Evolutionary conservation across 2,797 vertebrate species (phyloP).

Genomic region (Echiichthys vipera): DNA sequence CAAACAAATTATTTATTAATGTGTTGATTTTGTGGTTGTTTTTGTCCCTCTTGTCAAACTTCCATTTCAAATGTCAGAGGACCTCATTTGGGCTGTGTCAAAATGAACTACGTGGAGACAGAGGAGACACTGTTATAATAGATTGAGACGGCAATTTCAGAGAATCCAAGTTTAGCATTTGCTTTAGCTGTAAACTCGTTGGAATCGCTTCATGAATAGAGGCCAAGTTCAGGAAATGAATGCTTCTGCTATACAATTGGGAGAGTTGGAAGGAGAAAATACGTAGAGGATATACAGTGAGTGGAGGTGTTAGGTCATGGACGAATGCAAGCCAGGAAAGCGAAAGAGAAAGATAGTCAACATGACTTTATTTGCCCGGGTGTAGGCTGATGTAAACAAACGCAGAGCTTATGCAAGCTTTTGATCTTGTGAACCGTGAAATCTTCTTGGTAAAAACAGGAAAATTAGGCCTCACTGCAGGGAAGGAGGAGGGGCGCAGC

Average conservation of each 20-base stretch:
- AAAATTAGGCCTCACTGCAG: slow-evolving; percentile 79
- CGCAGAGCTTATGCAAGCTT: slow-evolving; percentile 79
- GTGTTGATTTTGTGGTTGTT: slow-evolving; percentile 72
- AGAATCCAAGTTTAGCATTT: slow-evolving; percentile 14
- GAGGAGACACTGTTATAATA: slow-evolving; percentile 10
- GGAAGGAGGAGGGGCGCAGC: slow-evolving; percentile 63
- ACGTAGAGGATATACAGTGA: slow-evolving; percentile 24
- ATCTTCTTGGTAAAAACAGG: slow-evolving; percentile 78
- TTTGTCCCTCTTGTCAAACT: slow-evolving; percentile 72
- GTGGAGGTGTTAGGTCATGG: slow-evolving; percentile 59
- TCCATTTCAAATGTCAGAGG: slow-evolving; percentile 73
- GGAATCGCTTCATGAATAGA: slow-evolving; percentile 48
- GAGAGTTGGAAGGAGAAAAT: slow-evolving; percentile 16
- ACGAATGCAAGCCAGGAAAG: slow-evolving; percentile 54
- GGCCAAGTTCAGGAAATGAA: slow-evolving; percentile 3
- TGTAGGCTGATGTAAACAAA: slow-evolving; percentile 84
- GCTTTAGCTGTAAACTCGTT: slow-evolving; percentile 32
- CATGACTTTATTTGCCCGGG: slow-evolving; percentile 67
- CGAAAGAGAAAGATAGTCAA: slow-evolving; percentile 65
- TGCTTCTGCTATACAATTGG: slow-evolving; percentile 29
- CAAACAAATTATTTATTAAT: slow-evolving; percentile 79
- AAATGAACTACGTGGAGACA: slow-evolving; percentile 36
- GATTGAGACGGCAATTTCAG: slow-evolving; percentile 33
- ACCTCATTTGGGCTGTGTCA: slow-evolving; percentile 66
- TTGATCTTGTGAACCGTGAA: slow-evolving; percentile 84